A percentile compares a stretch with the other conserved stretches of the same genome.
phyloP scores from a whole-genome alignment of 2,797 vertebrate genomes.

The Amblyopsis hoosieri region DNA sequence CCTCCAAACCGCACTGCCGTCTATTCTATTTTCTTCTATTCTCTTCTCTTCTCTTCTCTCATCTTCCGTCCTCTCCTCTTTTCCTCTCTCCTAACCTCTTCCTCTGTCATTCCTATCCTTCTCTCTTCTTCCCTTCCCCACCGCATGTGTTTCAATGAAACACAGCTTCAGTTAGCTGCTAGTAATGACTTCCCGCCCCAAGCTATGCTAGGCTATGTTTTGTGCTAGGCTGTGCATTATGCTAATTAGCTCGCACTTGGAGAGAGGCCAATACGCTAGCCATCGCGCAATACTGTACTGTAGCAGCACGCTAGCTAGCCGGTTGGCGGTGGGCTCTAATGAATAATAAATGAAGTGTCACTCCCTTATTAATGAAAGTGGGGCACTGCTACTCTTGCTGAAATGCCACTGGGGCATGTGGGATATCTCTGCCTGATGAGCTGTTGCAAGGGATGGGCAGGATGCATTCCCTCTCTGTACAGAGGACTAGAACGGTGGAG shows the following conservation, averaged over 20 bases:
- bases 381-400: slow-evolving; percentile 51
- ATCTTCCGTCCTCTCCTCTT: no score
- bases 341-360: slow-evolving; percentile 67
- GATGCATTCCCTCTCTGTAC: slow-evolving; percentile 18
- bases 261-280: slow-evolving; percentile 24
- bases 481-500: slow-evolving; percentile 26
- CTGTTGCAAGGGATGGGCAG: slow-evolving; percentile 4
- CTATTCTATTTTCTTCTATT: not conserved
- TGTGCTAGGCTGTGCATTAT: slow-evolving; percentile 21
- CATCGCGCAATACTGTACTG: slow-evolving; percentile 20
- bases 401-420: slow-evolving; percentile 27
- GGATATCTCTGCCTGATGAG: slow-evolving; percentile 17
- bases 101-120: no score
- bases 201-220: not conserved
- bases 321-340: slow-evolving; percentile 40
- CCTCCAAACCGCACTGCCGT: not conserved
- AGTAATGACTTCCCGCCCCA: slow-evolving; percentile 17
- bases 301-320: slow-evolving; percentile 32
- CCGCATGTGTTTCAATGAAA: not conserved
- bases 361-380: slow-evolving; percentile 66
- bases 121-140: not conserved
- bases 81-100: no score
- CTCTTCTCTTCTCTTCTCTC: not conserved
- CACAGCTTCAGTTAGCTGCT: not conserved
- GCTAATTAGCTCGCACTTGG: slow-evolving; percentile 50